Evolutionary conservation across 1,140 invertebrate species (phyloP), one percentile per base, ranked within the genome.

Genomic region (Ostrea denselamellosa): DNA sequence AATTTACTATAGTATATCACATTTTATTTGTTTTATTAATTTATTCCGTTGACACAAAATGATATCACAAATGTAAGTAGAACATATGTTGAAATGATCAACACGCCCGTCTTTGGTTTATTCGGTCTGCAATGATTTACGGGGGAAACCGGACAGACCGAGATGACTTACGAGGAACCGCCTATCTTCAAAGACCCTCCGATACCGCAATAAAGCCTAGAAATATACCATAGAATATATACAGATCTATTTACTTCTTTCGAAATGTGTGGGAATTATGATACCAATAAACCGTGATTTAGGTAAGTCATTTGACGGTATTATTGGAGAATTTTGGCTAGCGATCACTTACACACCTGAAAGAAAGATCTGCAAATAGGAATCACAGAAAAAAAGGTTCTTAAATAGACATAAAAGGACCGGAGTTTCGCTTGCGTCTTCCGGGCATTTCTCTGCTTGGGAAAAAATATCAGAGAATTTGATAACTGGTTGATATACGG

Each of bases 221-320:
- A 77, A 77, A 77, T 77, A 77, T 14, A 44, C 68, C 9, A 25
- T 34, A 25, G 14, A 77, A 14, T 12, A 44, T 25, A 77, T 44
- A 77, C 25, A 25, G 25, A 17, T 28, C 25, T 77, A 77, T 9
- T 12, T 25, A 25, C 22, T 9, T 28, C 68, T 10, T 14, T 62
- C 17, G 68, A 25, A 25, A 34, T 77, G 28, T 77, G 68, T 77
- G 25, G 68, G 68, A 77, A 77, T 77, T 28, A 77, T 77, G 68
- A 25, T 28, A 77, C 68, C 68, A 77, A 77, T 77, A 77, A 77
- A 77, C 68, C 9, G 22, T 77, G 68, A 77, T 77, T 77, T 77
- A 77, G 58, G 58, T 17, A 62, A 62, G 22, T 34, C 25, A 34
- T 28, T 12, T 34, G 25, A 28, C 28, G 68, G 68, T 4, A 12